A percentile compares a stretch with the other conserved stretches of the same genome.
phyloP scores from a whole-genome alignment of 2,888 invertebrate species.

The Dioctria linearis region DNA sequence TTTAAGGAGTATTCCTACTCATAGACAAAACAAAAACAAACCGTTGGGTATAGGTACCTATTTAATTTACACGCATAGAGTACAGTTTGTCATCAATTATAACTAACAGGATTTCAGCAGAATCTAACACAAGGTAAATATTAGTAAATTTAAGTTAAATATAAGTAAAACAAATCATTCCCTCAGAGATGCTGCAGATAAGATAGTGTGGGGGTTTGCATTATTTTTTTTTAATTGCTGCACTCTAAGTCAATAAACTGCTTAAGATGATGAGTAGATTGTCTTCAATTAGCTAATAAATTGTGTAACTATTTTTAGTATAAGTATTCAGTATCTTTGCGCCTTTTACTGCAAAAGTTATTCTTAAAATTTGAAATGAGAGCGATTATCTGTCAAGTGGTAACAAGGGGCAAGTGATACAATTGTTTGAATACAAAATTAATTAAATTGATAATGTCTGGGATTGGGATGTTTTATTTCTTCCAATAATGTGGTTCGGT shows the following conservation, averaged over 20 bases:
- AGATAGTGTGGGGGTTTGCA: neutral
- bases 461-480: neutral
- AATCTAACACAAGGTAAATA: conserved; percentile 21
- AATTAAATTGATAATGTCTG: neutral
- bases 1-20: neutral
- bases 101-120: conserved; percentile 6
- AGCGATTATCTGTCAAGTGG: conserved; percentile 16
- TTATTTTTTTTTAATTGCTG: neutral
- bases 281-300: conserved; percentile 42
- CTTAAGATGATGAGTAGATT: conserved; percentile 18
- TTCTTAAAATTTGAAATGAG: conserved; percentile 35
- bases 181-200: neutral
- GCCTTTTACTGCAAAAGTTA: conserved; percentile 6
- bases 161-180: neutral
- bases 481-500: too few relatives aligned
- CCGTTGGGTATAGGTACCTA: too few relatives aligned
- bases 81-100: neutral
- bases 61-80: too few relatives aligned
- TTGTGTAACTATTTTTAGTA: conserved; percentile 49
- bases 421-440: conserved; percentile 12
- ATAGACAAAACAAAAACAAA: too few relatives aligned
- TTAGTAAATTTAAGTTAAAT: neutral
- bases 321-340: conserved; percentile 7
- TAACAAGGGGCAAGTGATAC: conserved; percentile 11
- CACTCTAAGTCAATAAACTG: conserved; percentile 40